Evolutionary conservation across 1,140 invertebrate species (phyloP), one percentile per base, ranked within the genome.

Genomic region (Lanistes nyassanus): DNA sequence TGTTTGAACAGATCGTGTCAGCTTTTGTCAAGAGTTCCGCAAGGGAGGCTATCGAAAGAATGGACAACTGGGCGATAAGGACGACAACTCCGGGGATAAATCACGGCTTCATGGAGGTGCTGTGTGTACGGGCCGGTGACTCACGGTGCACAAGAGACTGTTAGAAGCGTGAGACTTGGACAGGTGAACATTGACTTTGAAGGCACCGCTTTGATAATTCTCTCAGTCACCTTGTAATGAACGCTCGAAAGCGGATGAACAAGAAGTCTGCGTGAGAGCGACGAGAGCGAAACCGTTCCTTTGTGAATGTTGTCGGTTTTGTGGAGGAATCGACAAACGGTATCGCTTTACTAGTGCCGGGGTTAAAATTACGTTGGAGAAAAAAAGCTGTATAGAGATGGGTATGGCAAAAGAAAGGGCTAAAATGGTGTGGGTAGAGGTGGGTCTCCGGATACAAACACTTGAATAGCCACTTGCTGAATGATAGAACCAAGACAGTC

Each of bases 101-200:
- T 60, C 56, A 47, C 42, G 42, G 19, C 42, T 47, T 47, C 42
- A 47, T 47, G 42, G 42, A 60, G 56, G 29, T 31, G 29, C 13
- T n/a, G n/a, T 60, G 56, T n/a, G 56, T 26, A 60, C 56, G 23
- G 23, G 56, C 13, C 23, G 56, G 56, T 26, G 56, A 60, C 23
- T 31, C 56, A 60, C n/a, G 23, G 56, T 7, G 56, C 56, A 31
- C 13, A 31, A 60, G 56, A n/a, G 56, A 31, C 56, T 31, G 56
- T 60, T 60, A 26, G 56, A 60, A 60, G 56, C 56, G 56, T 60
- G 56, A 31, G 56, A 60, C 56, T 9, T 23, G 56, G 56, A n/a
- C 56, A 60, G 56, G 56, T 60, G 56, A 23, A 23, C 13, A 26
- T 60, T 60, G 56, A 60, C 56, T 60, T 60, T 60, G 56, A 60